Evolutionary conservation across 2,113 vertebrate species (phyloP).

Genomic region (Anolis sagrei): DNA sequence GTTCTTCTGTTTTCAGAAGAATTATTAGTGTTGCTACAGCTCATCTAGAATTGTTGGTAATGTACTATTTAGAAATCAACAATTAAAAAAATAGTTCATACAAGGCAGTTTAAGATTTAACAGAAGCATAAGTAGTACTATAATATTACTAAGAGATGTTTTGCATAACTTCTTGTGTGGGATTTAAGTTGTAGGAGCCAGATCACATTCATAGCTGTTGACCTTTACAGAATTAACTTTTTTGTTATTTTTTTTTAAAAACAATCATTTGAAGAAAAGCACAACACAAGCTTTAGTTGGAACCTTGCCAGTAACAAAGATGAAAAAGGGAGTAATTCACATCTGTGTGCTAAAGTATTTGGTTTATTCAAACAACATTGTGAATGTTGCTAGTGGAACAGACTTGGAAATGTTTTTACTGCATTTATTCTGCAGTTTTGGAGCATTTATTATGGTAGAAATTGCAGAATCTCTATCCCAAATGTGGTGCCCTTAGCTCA

Average conservation of each 20-base stretch:
- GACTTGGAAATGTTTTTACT: slow-evolving; percentile 44
- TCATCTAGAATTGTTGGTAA: neutral
- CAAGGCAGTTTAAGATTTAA: neutral
- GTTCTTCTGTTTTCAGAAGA: neutral
- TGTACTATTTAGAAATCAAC: neutral
- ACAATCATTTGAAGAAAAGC: slow-evolving; percentile 43
- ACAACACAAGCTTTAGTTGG: slow-evolving; percentile 41
- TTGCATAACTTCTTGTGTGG: slow-evolving; percentile 61
- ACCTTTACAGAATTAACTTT: slow-evolving; percentile 62
- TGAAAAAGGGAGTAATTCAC: slow-evolving; percentile 55
- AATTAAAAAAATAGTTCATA: neutral
- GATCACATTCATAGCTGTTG: slow-evolving; percentile 60
- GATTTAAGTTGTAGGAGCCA: slow-evolving; percentile 59
- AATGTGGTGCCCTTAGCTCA: too few relatives aligned
- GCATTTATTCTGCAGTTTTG: neutral
- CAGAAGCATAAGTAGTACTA: slow-evolving; percentile 15
- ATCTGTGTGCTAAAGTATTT: slow-evolving; percentile 34
- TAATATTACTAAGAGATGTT: slow-evolving; percentile 44
- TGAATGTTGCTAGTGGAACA: slow-evolving; percentile 38
- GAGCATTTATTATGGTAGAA: neutral
- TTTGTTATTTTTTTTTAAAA: neutral
- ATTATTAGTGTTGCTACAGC: neutral
- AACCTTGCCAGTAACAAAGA: slow-evolving; percentile 51
- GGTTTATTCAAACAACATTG: slow-evolving; percentile 41
- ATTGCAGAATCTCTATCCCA: neutral